These are phyloP conservation scores for Archips xylosteana DNA, from an alignment of 2,888 invertebrate genomes.

Conservation along the genomic window DNA sequence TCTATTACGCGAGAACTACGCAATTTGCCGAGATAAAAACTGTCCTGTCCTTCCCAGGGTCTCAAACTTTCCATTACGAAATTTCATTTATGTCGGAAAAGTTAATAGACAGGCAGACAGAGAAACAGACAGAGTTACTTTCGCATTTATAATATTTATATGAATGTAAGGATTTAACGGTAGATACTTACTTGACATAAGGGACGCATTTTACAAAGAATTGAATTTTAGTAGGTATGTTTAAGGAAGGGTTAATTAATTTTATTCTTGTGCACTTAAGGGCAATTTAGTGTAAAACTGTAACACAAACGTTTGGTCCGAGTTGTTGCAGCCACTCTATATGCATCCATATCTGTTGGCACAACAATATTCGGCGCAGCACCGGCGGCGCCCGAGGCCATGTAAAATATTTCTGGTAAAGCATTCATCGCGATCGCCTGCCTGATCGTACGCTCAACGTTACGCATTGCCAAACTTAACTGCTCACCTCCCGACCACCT, in stretches of 20 bases:
- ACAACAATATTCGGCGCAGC: slow-evolving; percentile 78
- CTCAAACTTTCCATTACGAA: no score
- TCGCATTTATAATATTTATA: no score
- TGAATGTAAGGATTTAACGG: no score
- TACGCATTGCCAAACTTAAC: slow-evolving; percentile 66
- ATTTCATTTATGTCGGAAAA: no score
- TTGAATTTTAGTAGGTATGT: no score
- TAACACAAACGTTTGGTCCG: background rate
- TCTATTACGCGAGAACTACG: no score
- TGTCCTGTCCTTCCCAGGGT: no score
- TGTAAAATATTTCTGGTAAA: slow-evolving; percentile 85
- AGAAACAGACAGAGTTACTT: no score
- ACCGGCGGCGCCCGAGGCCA: slow-evolving; percentile 75
- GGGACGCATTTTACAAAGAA: no score
- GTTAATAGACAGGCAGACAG: no score
- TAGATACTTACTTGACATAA: no score
- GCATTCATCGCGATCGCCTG: slow-evolving; percentile 84
- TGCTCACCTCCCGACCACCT: slow-evolving; percentile 51
- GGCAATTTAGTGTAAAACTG: background rate
- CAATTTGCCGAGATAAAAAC: no score
- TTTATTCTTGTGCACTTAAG: background rate
- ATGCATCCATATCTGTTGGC: slow-evolving; percentile 74
- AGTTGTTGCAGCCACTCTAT: slow-evolving; percentile 57
- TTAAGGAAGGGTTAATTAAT: background rate
- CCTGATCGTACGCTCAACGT: slow-evolving; percentile 74